phyloP scores from a whole-genome alignment of 2,113 vertebrate species.

The Guaruba guarouba region DNA sequence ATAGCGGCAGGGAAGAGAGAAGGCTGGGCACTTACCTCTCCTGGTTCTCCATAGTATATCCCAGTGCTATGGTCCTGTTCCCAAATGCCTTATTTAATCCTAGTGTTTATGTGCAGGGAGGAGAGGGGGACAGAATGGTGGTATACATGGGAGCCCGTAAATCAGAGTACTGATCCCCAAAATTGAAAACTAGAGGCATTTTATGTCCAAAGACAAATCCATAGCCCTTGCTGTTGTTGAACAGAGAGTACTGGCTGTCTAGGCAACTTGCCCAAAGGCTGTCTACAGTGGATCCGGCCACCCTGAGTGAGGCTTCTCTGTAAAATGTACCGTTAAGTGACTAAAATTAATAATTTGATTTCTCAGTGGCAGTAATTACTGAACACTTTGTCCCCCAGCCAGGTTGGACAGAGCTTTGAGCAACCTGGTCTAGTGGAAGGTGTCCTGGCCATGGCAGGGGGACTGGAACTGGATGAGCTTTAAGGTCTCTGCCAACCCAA shows the following conservation, averaged over 20 bases:
- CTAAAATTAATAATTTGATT: neutral
- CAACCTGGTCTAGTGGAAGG: neutral
- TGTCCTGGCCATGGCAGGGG: neutral
- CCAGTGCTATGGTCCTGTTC: neutral
- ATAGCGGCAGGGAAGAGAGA: too few relatives aligned
- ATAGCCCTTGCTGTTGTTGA: neutral
- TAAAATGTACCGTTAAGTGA: neutral
- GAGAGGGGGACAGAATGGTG: neutral
- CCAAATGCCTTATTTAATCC: accelerated
- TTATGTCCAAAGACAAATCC: neutral
- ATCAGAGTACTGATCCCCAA: neutral
- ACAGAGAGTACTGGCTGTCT: too few relatives aligned
- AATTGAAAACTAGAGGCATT: neutral
- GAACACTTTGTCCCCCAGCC: neutral
- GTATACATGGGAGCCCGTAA: neutral
- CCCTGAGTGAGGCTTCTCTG: neutral
- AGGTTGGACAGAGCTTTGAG: neutral
- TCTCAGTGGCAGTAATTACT: neutral
- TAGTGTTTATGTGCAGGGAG: too few relatives aligned
- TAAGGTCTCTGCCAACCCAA: neutral
- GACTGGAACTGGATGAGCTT: neutral
- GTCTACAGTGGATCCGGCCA: neutral
- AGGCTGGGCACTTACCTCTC: neutral
- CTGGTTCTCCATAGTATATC: accelerated
- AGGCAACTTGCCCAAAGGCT: neutral